A percentile compares a stretch with the other conserved stretches of the same genome.
These are phyloP conservation scores for Dendropsophus ebraccatus DNA, from an alignment of 2,113 vertebrate genomes.

Conservation along the genomic window DNA sequence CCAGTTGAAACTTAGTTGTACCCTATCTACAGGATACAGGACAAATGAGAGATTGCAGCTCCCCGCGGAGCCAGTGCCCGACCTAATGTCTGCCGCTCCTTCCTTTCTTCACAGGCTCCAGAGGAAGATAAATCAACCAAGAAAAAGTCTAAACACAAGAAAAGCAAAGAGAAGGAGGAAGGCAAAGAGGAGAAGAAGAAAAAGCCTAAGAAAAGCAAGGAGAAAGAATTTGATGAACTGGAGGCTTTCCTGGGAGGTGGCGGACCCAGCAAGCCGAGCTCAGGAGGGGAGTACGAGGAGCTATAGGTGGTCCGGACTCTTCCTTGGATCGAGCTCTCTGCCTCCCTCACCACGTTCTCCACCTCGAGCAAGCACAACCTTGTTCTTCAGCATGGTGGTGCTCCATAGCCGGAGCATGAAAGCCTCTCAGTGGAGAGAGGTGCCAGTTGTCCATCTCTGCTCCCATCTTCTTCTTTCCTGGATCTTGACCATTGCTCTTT, in stretches of 20 bases:
- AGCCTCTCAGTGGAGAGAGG: background rate
- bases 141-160: constrained; percentile 87
- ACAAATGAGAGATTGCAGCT: too few relatives aligned
- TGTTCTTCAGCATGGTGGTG: constrained; percentile 12
- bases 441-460: background rate
- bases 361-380: constrained; percentile 10
- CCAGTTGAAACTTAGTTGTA: too few relatives aligned
- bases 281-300: constrained; percentile 93
- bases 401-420: background rate
- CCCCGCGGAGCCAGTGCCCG: too few relatives aligned
- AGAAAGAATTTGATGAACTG: constrained; percentile 81
- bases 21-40: too few relatives aligned
- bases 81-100: background rate
- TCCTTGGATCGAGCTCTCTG: constrained; percentile 14
- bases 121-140: constrained; percentile 86
- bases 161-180: constrained; percentile 83
- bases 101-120: constrained; percentile 63
- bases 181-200: constrained; percentile 78
- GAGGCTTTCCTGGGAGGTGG: constrained; percentile 89
- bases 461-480: background rate
- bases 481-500: background rate
- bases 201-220: constrained; percentile 77
- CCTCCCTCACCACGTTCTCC: background rate
- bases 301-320: constrained; percentile 73
- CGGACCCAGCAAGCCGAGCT: constrained; percentile 66